These are phyloP conservation scores for Myanophis thanlyinensis DNA, from an alignment of 2,113 vertebrate genomes.

Conservation along the genomic window DNA sequence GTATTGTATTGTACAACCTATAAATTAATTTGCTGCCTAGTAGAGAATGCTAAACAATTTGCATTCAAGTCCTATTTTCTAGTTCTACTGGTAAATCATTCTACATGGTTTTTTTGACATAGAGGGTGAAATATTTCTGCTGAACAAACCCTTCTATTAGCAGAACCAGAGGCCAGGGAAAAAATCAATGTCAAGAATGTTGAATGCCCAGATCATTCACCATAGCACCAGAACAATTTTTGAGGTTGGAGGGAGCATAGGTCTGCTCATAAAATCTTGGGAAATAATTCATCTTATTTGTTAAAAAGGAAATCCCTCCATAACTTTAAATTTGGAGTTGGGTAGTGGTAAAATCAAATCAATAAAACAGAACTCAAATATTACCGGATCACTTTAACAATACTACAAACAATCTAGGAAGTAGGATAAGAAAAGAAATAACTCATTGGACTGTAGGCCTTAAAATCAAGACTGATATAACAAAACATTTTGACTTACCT, in stretches of 20 bases:
- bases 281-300: not conserved
- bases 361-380: not conserved
- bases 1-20: not conserved
- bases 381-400: not conserved
- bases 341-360: not conserved
- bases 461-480: not conserved
- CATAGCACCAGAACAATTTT: not conserved
- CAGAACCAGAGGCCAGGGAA: too few species aligned
- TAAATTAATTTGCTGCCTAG: not conserved
- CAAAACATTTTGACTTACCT: slow-evolving; percentile 66
- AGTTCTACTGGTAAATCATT: not conserved
- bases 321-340: not conserved
- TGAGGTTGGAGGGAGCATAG: not conserved
- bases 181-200: not conserved
- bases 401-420: not conserved
- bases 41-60: not conserved
- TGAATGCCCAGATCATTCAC: not conserved
- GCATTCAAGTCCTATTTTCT: not conserved
- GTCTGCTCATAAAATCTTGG: not conserved
- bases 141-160: not conserved
- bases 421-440: not conserved
- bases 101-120: not conserved
- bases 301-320: not conserved
- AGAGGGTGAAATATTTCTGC: not conserved
- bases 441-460: not conserved